Evolutionary conservation across 2,888 invertebrate genomes (phyloP).

Genomic region (Entomobrya proxima): DNA sequence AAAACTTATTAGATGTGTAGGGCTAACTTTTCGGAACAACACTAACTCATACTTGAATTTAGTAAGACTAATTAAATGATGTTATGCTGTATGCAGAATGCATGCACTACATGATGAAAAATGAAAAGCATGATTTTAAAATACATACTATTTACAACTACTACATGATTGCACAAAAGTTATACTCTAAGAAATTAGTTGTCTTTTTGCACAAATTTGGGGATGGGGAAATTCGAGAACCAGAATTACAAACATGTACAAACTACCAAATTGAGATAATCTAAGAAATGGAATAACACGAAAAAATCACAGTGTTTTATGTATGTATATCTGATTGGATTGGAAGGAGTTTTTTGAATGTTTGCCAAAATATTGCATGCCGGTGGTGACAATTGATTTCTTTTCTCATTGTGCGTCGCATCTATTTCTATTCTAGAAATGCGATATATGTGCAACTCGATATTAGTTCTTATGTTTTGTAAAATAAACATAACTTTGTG

Average conservation of each 20-base stretch:
- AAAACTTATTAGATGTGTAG: neutral
- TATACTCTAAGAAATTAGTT: too few species aligned
- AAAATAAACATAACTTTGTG: constrained; percentile 15
- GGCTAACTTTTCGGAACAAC: neutral
- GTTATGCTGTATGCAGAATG: too few species aligned
- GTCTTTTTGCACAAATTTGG: too few species aligned
- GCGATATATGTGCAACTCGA: neutral
- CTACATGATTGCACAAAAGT: too few species aligned
- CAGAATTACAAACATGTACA: neutral
- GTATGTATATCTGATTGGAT: neutral
- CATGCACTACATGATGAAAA: too few species aligned
- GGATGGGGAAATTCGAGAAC: too few species aligned
- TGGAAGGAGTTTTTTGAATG: constrained; percentile 31
- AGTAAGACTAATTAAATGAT: too few species aligned
- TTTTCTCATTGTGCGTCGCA: neutral
- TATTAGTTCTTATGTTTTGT: neutral
- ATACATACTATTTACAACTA: too few species aligned
- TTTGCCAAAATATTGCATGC: constrained; percentile 57
- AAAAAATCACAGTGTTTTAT: neutral
- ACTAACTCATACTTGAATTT: neutral
- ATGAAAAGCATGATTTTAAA: too few species aligned
- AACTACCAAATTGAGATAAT: neutral
- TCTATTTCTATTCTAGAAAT: neutral
- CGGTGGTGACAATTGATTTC: constrained; percentile 51
- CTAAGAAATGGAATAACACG: neutral